Evolutionary conservation across 1,140 invertebrate genomes (phyloP).

Genomic region (Meloidogyne exigua): DNA sequence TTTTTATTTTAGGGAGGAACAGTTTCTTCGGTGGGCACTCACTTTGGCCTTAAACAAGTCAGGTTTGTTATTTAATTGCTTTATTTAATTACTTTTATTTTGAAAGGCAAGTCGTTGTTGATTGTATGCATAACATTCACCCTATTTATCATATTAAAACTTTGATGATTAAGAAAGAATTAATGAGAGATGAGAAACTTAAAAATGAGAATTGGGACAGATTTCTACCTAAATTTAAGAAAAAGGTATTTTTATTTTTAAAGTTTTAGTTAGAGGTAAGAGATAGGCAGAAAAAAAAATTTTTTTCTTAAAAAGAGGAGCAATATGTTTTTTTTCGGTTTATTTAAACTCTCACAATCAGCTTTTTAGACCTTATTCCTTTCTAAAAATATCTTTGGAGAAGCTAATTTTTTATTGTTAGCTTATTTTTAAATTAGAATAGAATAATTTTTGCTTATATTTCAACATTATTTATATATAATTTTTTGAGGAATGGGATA

Average conservation of each 20-base stretch:
- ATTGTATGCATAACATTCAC: slow-evolving; percentile 98
- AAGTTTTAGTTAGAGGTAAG: not conserved
- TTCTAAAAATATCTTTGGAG: too few relatives aligned
- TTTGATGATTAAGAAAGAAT: slow-evolving; percentile 92
- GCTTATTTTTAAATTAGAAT: too few relatives aligned
- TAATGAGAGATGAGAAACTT: slow-evolving; percentile 81
- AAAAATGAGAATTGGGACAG: slow-evolving; percentile 94
- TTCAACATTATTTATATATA: too few relatives aligned
- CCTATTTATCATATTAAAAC: slow-evolving; percentile 99
- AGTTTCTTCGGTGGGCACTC: slow-evolving; percentile 90
- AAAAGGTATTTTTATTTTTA: slow-evolving; percentile 70
- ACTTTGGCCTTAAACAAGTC: slow-evolving; percentile 85
- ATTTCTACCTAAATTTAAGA: slow-evolving; percentile 92
- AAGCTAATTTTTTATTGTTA: too few relatives aligned
- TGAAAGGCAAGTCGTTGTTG: slow-evolving; percentile 82
- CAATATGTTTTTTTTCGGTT: too few relatives aligned
- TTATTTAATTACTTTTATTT: slow-evolving; percentile 28
- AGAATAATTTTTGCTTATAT: too few relatives aligned
- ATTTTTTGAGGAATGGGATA: too few relatives aligned
- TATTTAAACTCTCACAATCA: too few relatives aligned
- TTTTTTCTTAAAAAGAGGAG: too few relatives aligned
- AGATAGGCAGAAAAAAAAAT: too few relatives aligned
- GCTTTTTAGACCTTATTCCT: too few relatives aligned
- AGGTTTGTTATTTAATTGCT: slow-evolving; percentile 45
- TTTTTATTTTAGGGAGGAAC: slow-evolving; percentile 81